Conservation (phyloP, 2,113 vertebrate species). For the Silurus asotus region DNA sequence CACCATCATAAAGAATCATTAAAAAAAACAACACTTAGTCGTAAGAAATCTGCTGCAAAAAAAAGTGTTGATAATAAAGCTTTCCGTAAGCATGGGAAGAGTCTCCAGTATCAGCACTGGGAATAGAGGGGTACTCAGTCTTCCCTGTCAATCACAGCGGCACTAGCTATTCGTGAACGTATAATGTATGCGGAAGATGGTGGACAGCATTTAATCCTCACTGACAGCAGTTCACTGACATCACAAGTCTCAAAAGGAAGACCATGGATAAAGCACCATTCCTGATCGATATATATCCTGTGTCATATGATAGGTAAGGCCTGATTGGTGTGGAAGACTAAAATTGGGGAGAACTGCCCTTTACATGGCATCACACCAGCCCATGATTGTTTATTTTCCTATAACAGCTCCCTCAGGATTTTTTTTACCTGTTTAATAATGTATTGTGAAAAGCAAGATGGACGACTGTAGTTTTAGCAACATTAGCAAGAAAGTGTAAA, state of each 20-base stretch:
- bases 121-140: neutral
- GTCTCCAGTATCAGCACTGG: neutral
- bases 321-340: too few relatives aligned
- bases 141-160: too few relatives aligned
- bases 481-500: neutral
- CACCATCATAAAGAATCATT: neutral
- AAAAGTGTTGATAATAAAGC: neutral
- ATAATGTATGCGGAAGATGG: neutral
- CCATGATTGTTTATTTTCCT: neutral
- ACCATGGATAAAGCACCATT: too few relatives aligned
- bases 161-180: neutral
- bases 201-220: neutral
- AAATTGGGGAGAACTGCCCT: too few relatives aligned
- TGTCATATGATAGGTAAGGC: too few relatives aligned
- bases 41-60: neutral
- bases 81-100: neutral
- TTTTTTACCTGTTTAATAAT: neutral
- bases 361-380: neutral
- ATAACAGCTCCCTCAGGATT: neutral
- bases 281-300: too few relatives aligned
- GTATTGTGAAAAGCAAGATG: too few relatives aligned
- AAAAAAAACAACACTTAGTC: neutral
- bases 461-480: neutral
- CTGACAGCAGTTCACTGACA: too few relatives aligned
- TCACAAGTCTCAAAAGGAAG: too few relatives aligned